phyloP scores from a whole-genome alignment of 2,113 vertebrate genomes.

The Chaenocephalus aceratus region DNA sequence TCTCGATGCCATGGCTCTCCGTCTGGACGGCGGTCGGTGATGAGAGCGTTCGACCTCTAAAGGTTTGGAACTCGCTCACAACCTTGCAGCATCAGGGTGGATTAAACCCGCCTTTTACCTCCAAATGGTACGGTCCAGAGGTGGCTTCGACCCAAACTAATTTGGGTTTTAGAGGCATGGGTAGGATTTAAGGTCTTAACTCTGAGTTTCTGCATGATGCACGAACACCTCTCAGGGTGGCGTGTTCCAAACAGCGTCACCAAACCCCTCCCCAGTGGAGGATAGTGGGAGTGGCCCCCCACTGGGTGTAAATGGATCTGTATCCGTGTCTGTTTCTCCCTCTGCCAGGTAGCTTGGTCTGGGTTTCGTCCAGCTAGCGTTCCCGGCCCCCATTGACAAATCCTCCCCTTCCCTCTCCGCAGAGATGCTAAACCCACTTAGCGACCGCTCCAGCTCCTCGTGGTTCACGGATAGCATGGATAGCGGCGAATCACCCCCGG shows the following conservation, averaged over 20 bases:
- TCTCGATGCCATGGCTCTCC: conserved; percentile 44
- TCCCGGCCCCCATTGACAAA: conserved; percentile 71
- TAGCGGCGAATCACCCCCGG: conserved; percentile 91
- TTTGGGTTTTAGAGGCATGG: conserved; percentile 57
- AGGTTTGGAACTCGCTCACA: conserved; percentile 7
- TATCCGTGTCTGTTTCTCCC: conserved; percentile 96
- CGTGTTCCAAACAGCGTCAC: conserved; percentile 93
- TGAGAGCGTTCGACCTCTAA: conserved; percentile 22
- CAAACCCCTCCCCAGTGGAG: conserved; percentile 94
- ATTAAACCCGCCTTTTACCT: conserved; percentile 13
- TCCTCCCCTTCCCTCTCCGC: conserved; percentile 85
- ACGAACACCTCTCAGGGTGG: conserved; percentile 80
- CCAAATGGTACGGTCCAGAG: conserved; percentile 34
- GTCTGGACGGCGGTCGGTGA: conserved; percentile 16
- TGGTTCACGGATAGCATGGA: conserved; percentile 97
- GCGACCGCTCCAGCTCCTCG: conserved; percentile 96
- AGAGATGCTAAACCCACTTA: conserved; percentile 98
- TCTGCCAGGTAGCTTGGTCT: conserved; percentile 90
- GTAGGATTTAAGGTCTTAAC: conserved; percentile 46
- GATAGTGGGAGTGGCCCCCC: conserved; percentile 93
- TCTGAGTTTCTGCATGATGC: conserved; percentile 29
- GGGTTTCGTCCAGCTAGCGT: conserved; percentile 87
- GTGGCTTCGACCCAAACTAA: conserved; percentile 46
- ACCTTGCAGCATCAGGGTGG: conserved; percentile 25
- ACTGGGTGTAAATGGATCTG: conserved; percentile 96